Conservation (phyloP, 1,140 invertebrate species). For the Lutraria rhynchaena region DNA sequence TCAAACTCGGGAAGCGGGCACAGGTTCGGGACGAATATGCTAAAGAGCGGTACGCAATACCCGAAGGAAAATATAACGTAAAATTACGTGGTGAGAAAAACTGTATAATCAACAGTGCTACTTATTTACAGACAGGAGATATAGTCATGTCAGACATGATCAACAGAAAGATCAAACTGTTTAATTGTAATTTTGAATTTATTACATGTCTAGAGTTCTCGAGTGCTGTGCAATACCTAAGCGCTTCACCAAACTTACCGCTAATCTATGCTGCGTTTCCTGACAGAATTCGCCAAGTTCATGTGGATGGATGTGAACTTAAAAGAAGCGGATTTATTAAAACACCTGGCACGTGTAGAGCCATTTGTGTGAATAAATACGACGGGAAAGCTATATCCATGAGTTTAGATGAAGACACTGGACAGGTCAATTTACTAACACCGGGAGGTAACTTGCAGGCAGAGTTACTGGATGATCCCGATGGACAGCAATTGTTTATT, state of each 20-base stretch:
- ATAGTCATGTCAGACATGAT: conserved; percentile 30
- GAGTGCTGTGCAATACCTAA: background rate
- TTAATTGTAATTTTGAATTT: conserved; percentile 45
- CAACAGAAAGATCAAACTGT: conserved; percentile 47
- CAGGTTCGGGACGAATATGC: background rate
- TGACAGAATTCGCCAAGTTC: conserved; percentile 46
- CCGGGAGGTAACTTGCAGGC: conserved; percentile 47
- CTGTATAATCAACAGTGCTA: conserved; percentile 43
- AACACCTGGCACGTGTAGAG: conserved; percentile 16
- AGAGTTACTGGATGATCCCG: conserved; percentile 4
- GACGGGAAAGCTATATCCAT: conserved; percentile 43
- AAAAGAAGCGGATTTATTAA: conserved; percentile 43
- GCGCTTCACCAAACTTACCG: conserved; percentile 44
- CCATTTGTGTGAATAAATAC: conserved; percentile 41
- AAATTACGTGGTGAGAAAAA: conserved; percentile 36
- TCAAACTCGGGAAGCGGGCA: background rate
- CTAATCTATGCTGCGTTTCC: conserved; percentile 43
- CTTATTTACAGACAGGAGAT: conserved; percentile 46
- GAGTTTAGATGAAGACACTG: conserved; percentile 24
- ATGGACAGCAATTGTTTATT: conserved; percentile 17
- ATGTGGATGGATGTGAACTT: conserved; percentile 29
- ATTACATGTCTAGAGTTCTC: conserved; percentile 35
- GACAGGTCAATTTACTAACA: conserved; percentile 44
- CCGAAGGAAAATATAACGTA: conserved; percentile 27
- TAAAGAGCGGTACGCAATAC: conserved; percentile 35